A percentile compares a stretch with the other conserved stretches of the same genome.
Conservation (phyloP, 2,113 vertebrate genomes). For the Scortum barcoo region DNA sequence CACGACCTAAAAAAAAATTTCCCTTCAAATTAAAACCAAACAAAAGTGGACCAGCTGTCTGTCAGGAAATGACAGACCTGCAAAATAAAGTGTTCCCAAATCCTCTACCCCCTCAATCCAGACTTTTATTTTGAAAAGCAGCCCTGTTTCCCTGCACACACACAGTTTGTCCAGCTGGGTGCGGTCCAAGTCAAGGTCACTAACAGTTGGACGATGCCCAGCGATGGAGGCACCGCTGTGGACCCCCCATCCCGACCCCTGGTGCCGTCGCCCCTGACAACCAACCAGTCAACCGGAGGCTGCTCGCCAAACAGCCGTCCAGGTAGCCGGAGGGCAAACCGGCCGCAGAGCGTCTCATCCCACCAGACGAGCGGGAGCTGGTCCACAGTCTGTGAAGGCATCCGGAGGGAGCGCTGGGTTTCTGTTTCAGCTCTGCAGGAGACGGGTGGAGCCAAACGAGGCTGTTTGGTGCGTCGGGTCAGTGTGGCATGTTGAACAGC, state of each 20-base stretch:
- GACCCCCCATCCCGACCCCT: constrained; percentile 17
- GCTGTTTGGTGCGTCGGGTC: constrained; percentile 14
- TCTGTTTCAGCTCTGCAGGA: background rate
- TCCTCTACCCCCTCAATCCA: background rate
- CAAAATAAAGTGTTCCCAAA: background rate
- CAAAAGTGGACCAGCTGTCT: background rate
- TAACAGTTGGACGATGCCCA: constrained; percentile 78
- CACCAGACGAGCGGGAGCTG: background rate
- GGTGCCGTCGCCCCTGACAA: constrained; percentile 65
- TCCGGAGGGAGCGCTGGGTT: constrained; percentile 26
- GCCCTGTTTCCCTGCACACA: background rate
- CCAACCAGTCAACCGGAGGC: constrained; percentile 48
- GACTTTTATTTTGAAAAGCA: constrained; percentile 24
- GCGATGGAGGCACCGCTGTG: constrained; percentile 44
- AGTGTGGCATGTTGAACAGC: constrained; percentile 44
- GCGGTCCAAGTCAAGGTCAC: constrained; percentile 80
- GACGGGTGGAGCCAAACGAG: constrained; percentile 38
- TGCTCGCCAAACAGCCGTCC: constrained; percentile 44
- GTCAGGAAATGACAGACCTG: background rate
- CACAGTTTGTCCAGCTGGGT: constrained; percentile 73
- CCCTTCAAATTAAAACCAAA: no score
- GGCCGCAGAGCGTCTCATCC: constrained; percentile 16
- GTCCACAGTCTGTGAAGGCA: constrained; percentile 40
- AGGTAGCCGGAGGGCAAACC: constrained; percentile 62
- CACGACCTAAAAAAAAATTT: no score